A percentile compares a stretch with the other conserved stretches of the same genome.
Conservation (phyloP, 2,113 vertebrate genomes). For the Anoplopoma fimbria region DNA sequence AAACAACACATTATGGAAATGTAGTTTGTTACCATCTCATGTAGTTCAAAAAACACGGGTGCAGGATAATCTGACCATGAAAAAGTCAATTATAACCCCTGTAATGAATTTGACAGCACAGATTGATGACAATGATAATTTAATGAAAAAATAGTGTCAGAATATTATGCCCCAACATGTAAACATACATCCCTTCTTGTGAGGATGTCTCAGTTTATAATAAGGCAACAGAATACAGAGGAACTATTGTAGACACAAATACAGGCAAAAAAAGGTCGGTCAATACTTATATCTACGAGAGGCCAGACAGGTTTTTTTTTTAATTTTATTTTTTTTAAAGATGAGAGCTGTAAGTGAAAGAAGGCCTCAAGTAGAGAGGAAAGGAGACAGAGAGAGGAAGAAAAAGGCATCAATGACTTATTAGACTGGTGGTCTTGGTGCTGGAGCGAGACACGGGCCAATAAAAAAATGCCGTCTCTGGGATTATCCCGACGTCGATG, state of each 20-base stretch:
- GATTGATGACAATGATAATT: neutral
- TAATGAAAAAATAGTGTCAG: neutral
- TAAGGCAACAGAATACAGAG: neutral
- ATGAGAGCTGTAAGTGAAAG: slow-evolving; percentile 14
- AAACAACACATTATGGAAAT: too few species aligned
- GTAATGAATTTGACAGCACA: neutral
- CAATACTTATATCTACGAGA: slow-evolving; percentile 6
- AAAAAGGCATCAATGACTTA: slow-evolving; percentile 51
- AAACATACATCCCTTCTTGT: neutral
- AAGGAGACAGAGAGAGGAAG: neutral
- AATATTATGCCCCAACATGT: neutral
- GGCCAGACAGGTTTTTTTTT: too few species aligned
- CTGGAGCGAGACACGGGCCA: slow-evolving; percentile 61
- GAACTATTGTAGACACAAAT: neutral
- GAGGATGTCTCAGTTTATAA: neutral
- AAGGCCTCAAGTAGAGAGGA: slow-evolving; percentile 26
- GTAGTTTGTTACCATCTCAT: neutral
- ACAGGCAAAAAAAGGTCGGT: neutral
- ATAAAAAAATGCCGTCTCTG: slow-evolving; percentile 70
- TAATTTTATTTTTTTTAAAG: slow-evolving; percentile 12
- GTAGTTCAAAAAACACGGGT: neutral
- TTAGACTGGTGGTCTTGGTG: slow-evolving; percentile 45
- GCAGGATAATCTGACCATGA: neutral
- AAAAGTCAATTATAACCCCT: neutral
- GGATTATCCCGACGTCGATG: slow-evolving; percentile 63